These are phyloP conservation scores for Apis florea DNA, from an alignment of 1,140 invertebrate genomes.

Conservation along the genomic window DNA sequence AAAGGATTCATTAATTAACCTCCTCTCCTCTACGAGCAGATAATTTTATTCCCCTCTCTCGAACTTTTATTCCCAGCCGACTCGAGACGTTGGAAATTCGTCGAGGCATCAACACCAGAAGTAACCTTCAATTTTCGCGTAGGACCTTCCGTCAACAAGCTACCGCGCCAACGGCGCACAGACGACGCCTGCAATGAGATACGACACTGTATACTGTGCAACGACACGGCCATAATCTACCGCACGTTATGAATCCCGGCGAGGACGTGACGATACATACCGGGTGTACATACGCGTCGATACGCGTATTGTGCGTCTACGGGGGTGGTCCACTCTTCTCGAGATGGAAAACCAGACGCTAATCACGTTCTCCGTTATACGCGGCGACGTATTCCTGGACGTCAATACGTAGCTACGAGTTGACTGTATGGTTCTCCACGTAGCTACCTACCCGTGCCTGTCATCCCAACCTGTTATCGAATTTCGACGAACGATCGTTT, in stretches of 20 bases:
- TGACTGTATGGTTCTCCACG: slow-evolving; percentile 15
- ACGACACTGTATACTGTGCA: slow-evolving; percentile 59
- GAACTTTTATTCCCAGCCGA: too few species aligned
- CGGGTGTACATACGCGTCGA: slow-evolving; percentile 49
- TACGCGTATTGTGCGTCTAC: slow-evolving; percentile 27
- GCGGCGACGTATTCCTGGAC: slow-evolving; percentile 42
- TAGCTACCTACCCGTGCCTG: slow-evolving; percentile 49
- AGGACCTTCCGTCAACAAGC: background rate
- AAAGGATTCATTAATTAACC: background rate
- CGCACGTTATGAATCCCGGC: slow-evolving; percentile 58
- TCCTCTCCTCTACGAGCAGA: too few species aligned
- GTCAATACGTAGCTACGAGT: slow-evolving; percentile 43
- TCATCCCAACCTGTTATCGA: slow-evolving; percentile 52
- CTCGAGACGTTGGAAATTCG: background rate
- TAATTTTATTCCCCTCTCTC: too few species aligned
- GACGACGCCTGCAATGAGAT: slow-evolving; percentile 57
- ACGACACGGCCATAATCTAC: slow-evolving; percentile 56
- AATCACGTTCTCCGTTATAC: slow-evolving; percentile 66
- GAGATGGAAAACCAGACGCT: slow-evolving; percentile 57
- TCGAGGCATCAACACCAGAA: background rate
- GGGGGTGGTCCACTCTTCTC: slow-evolving; percentile 64
- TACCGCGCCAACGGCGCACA: background rate
- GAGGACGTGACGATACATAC: slow-evolving; percentile 49
- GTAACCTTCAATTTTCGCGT: background rate
- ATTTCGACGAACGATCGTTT: slow-evolving; percentile 37